Evolutionary conservation across 2,888 invertebrate species (phyloP), one percentile per base, ranked within the genome.

Genomic region (Heliothis peltigera): DNA sequence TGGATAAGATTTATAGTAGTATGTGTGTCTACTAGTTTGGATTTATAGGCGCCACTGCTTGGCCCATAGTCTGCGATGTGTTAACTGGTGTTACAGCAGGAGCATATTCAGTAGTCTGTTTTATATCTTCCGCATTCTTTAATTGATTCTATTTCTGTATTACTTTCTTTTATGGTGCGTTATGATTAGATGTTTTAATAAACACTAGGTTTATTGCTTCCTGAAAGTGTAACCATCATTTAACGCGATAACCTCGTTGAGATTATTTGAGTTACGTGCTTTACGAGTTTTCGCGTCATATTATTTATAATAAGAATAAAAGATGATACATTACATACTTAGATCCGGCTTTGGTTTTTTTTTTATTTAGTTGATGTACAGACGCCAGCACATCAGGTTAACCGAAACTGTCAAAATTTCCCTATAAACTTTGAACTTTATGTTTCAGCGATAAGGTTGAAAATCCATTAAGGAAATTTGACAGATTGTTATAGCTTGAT

Each of bases 51-150:
- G 74, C 74, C 77, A 52, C 55, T 59, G 64, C 73, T 75, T 63
- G 63, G 64, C 52, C 56, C 52, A 61, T 58, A 53, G 66, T 71
- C 82, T 86, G 82, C 81, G 83, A 82, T 83, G 82, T 84, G 85
- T 84, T 85, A 78, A 79, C 77, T 81, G 68, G 73, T 75, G 80
- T 72, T 72, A 70, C 73, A 61, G 70, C 77, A 67, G 75, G 65
- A 74, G 69, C 75, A 66, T 73, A 66, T 81, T 78, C 63, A 69
- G 75, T 73, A 72, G 81, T 83, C 89, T 89, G 89, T 80, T 91
- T 90, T 88, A 88, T 88, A 83, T 92, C 92, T 92, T 92, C 92
- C 92, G 91, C 89, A 86, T 91, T 89, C 90, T 87, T 85, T 81
- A 83, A 89, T 91, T 89, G 82, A 79, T 81, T 88, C 91, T 92